A percentile compares a stretch with the other conserved stretches of the same genome.
Evolutionary conservation across 2,113 vertebrate genomes (phyloP).

Genomic region (Microcebus murinus): DNA sequence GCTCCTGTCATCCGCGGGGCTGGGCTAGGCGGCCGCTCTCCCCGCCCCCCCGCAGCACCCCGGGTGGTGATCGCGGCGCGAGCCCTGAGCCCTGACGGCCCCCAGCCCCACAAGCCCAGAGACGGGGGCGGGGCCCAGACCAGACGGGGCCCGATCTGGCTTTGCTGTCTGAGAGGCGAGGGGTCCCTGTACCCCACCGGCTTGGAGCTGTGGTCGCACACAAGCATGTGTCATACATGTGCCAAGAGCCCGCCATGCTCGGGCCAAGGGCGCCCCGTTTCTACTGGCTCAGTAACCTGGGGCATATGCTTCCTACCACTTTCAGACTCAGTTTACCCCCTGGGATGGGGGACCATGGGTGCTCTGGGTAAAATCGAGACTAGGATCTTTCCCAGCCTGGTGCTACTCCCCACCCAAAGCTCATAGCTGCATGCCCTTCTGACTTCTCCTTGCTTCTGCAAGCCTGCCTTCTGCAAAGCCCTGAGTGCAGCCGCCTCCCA

Average conservation of each 20-base stretch:
- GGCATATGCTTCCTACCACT: not conserved
- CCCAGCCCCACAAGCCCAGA: not conserved
- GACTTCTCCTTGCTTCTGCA: not conserved
- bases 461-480: not conserved
- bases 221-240: not conserved
- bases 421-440: not conserved
- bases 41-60: conserved; percentile 76
- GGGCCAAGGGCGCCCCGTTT: not conserved
- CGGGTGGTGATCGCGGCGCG: not conserved
- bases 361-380: not conserved
- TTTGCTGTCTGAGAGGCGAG: not conserved
- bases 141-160: not conserved
- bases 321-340: conserved; percentile 4
- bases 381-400: not conserved
- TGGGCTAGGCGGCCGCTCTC: conserved; percentile 82
- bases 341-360: not conserved
- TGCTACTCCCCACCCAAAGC: not conserved
- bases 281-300: not conserved
- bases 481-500: not conserved
- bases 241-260: not conserved
- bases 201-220: not conserved
- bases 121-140: not conserved
- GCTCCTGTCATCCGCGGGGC: conserved; percentile 82
- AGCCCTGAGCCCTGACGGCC: not conserved
- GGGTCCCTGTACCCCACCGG: conserved; percentile 49